phyloP scores from a whole-genome alignment of 2,113 vertebrate genomes.

The Crocuta crocuta region DNA sequence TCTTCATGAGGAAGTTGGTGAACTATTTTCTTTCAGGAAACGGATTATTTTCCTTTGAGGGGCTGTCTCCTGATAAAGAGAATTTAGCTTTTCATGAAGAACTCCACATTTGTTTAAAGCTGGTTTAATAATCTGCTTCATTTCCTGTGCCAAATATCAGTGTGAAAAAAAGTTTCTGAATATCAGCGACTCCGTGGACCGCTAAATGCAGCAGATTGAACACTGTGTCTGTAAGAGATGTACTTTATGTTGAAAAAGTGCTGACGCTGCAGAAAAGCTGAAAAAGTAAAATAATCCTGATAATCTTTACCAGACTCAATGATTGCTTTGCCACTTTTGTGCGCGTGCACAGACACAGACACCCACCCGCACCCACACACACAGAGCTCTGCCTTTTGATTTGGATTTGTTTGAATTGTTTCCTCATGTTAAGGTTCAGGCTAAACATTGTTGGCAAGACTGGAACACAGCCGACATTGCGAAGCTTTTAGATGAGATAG shows the following conservation, averaged over 20 bases:
- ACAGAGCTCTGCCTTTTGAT: neutral
- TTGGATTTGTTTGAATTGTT: neutral
- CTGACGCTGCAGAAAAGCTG: neutral
- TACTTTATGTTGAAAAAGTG: neutral
- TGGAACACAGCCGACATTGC: neutral
- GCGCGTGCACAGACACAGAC: neutral
- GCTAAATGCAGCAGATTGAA: neutral
- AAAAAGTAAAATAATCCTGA: neutral
- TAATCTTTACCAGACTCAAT: neutral
- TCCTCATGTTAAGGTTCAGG: neutral
- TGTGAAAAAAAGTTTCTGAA: neutral
- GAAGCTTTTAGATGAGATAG: neutral
- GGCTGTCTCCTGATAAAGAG: conserved; percentile 5
- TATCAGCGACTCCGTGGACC: neutral
- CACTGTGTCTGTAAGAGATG: neutral
- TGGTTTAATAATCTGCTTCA: neutral
- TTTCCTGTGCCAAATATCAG: conserved; percentile 27
- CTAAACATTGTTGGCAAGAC: neutral
- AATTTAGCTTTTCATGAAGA: conserved; percentile 45
- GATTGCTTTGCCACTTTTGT: neutral
- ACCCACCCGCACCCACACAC: neutral
- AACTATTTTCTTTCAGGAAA: neutral
- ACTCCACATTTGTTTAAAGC: neutral
- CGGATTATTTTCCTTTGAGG: conserved; percentile 52
- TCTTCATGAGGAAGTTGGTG: neutral